Conservation (phyloP, 2,888 invertebrate species). For the Tetragnatha montana region DNA sequence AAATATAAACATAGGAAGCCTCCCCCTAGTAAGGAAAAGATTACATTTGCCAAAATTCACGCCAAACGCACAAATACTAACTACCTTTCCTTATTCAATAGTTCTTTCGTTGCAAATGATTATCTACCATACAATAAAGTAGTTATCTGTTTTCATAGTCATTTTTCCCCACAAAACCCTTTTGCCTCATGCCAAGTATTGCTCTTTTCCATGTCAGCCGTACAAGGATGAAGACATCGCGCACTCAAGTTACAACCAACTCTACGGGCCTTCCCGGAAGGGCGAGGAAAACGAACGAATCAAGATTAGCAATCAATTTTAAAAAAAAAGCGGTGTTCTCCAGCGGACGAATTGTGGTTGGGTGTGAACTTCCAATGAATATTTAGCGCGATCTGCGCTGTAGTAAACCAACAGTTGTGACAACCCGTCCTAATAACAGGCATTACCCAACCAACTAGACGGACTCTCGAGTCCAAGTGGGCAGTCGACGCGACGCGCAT, state of each 20-base stretch:
- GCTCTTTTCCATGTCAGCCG: conserved; percentile 18
- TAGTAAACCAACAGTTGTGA: conserved; percentile 54
- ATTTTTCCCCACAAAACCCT: conserved; percentile 3
- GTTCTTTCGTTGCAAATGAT: too few relatives aligned
- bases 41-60: too few relatives aligned
- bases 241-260: conserved; percentile 42
- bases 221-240: conserved; percentile 36
- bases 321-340: conserved; percentile 35
- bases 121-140: too few relatives aligned
- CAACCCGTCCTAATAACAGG: conserved; percentile 25
- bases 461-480: not conserved
- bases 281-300: conserved; percentile 59
- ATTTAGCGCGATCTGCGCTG: conserved; percentile 44
- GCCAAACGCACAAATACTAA: too few relatives aligned
- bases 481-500: not conserved
- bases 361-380: conserved; percentile 67
- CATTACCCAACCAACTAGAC: conserved; percentile 14
- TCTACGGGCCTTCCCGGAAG: conserved; percentile 21
- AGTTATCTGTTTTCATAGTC: too few relatives aligned
- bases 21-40: too few relatives aligned
- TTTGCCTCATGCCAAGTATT: too few relatives aligned
- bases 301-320: conserved; percentile 57
- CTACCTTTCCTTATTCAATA: too few relatives aligned
- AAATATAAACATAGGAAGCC: too few relatives aligned
- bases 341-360: conserved; percentile 14